Evolutionary conservation across 2,888 invertebrate genomes (phyloP).

Genomic region (Biston stratarius): DNA sequence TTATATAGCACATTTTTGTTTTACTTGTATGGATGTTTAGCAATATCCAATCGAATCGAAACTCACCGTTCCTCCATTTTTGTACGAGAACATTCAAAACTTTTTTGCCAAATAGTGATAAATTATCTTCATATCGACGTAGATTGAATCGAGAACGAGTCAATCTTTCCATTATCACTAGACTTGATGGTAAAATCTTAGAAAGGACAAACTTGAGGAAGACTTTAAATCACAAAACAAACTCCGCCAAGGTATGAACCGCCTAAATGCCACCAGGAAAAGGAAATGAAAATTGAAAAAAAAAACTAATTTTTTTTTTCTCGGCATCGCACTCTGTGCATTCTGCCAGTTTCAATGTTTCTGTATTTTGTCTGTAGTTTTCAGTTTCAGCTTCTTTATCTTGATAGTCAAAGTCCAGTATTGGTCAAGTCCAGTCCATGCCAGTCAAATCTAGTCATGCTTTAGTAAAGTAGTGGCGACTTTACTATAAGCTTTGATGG

Average conservation of each 20-base stretch:
- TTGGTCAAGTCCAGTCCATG: no score
- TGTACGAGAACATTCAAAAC: constrained; percentile 61
- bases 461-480: no score
- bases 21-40: background rate
- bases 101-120: constrained; percentile 70
- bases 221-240: background rate
- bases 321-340: no score
- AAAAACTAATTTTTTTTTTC: no score
- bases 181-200: background rate
- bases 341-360: no score
- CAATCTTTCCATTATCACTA: constrained; percentile 16
- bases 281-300: constrained; percentile 4
- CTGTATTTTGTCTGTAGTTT: no score
- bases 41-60: background rate
- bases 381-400: no score
- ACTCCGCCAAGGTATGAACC: constrained; percentile 10
- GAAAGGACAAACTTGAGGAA: background rate
- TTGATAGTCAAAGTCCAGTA: no score
- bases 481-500: no score
- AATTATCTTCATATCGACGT: constrained; percentile 54
- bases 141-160: constrained; percentile 41
- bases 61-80: constrained; percentile 56
- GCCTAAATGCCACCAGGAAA: background rate
- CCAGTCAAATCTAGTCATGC: no score
- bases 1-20: no score